These are phyloP conservation scores for Turritopsis dohrnii DNA, from an alignment of 30 jellyfish, hydroid and myxozoan species.

Conservation along the genomic window DNA sequence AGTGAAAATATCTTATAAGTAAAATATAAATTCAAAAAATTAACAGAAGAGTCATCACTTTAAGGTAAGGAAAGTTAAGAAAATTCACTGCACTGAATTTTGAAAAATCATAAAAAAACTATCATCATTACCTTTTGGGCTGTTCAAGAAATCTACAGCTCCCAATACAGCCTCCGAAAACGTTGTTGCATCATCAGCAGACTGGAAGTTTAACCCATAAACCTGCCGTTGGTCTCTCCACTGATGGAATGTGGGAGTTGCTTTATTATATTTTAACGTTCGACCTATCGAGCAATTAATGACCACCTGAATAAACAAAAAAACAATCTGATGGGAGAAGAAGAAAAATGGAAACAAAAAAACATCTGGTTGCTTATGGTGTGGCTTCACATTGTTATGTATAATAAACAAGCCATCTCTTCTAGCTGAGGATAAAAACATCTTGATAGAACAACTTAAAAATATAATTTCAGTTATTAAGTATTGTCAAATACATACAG, in stretches of 20 bases:
- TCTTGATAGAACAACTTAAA: no score
- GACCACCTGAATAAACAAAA: slow-evolving; percentile 45
- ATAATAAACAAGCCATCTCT: no score
- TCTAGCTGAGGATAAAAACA: no score
- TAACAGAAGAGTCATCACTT: background rate
- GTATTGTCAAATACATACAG: no score
- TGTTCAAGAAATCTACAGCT: slow-evolving; percentile 70
- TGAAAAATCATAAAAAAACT: no score
- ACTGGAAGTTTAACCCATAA: slow-evolving; percentile 77
- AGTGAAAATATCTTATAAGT: background rate
- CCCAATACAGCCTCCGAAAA: slow-evolving; percentile 71
- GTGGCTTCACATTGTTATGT: no score
- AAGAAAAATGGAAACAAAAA: no score
- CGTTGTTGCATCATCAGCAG: slow-evolving; percentile 65
- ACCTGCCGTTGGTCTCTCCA: slow-evolving; percentile 98
- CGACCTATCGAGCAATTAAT: slow-evolving; percentile 64
- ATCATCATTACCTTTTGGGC: slow-evolving; percentile 69
- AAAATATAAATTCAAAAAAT: no score
- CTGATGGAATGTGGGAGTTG: slow-evolving; percentile 91
- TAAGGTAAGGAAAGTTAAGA: no score
- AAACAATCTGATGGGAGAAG: background rate
- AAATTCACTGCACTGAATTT: no score
- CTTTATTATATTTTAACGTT: slow-evolving; percentile 75
- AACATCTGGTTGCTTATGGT: no score
- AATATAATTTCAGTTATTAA: no score